Conservation (phyloP, 2,113 vertebrate species). For the Raja brachyura region DNA sequence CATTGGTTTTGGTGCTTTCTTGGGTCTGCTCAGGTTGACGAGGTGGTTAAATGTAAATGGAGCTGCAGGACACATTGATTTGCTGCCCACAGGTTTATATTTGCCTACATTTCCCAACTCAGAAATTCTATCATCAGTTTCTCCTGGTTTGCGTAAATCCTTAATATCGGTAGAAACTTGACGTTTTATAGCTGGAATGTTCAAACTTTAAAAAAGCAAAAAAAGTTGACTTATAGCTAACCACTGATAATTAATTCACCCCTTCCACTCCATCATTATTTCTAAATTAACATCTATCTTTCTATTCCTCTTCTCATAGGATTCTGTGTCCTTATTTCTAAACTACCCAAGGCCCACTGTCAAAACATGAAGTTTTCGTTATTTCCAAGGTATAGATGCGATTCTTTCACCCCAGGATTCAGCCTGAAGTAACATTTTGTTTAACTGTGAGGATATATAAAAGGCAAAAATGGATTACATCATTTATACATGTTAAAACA, state of each 20-base stretch:
- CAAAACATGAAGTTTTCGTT: background rate
- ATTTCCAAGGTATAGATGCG: background rate
- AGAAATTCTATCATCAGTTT: background rate
- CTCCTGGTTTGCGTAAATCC: conserved; percentile 10
- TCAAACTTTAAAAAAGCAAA: conserved; percentile 44
- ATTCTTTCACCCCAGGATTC: background rate
- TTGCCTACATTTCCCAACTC: background rate
- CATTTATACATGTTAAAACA: background rate
- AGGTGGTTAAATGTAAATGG: background rate
- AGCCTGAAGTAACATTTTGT: background rate
- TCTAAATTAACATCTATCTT: background rate
- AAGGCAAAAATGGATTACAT: background rate
- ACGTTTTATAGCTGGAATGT: conserved; percentile 42
- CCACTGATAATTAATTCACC: background rate
- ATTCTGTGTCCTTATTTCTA: background rate
- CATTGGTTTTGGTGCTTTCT: background rate
- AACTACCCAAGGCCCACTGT: background rate
- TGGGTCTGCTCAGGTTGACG: background rate
- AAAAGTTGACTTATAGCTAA: conserved; percentile 32
- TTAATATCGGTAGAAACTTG: conserved; percentile 42
- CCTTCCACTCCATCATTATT: background rate
- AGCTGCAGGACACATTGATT: conserved; percentile 11
- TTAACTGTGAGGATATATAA: background rate
- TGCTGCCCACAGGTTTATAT: background rate
- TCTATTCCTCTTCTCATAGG: background rate